Conservation (phyloP, 2,113 vertebrate genomes). For the Crotalus helleri region DNA sequence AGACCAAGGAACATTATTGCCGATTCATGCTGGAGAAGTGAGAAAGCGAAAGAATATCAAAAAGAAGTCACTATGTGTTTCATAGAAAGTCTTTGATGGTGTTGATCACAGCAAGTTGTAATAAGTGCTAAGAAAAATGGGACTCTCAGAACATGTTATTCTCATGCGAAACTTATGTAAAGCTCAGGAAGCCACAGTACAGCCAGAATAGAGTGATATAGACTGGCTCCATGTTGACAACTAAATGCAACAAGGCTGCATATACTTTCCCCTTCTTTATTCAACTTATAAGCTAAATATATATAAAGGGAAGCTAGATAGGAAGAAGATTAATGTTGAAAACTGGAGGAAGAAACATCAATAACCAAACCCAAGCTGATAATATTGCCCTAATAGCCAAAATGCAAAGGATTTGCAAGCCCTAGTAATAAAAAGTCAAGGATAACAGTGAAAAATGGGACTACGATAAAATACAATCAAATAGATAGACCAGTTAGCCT, state of each 20-base stretch:
- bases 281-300: neutral
- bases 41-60: neutral
- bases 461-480: neutral
- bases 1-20: neutral
- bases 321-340: neutral
- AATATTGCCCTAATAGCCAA: neutral
- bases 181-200: neutral
- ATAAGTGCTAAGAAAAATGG: neutral
- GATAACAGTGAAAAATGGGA: neutral
- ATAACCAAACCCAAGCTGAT: neutral
- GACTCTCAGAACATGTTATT: neutral
- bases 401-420: neutral
- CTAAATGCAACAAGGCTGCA: neutral
- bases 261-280: neutral
- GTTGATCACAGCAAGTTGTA: neutral
- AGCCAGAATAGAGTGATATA: neutral
- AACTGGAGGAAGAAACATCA: neutral
- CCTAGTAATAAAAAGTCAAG: neutral
- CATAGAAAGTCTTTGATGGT: neutral
- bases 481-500: neutral
- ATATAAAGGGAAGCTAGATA: neutral
- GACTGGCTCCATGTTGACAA: neutral
- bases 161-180: neutral
- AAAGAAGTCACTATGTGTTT: neutral
- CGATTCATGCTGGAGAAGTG: neutral